Conservation (phyloP, 2,113 vertebrate genomes). For the Galeopterus variegatus region DNA sequence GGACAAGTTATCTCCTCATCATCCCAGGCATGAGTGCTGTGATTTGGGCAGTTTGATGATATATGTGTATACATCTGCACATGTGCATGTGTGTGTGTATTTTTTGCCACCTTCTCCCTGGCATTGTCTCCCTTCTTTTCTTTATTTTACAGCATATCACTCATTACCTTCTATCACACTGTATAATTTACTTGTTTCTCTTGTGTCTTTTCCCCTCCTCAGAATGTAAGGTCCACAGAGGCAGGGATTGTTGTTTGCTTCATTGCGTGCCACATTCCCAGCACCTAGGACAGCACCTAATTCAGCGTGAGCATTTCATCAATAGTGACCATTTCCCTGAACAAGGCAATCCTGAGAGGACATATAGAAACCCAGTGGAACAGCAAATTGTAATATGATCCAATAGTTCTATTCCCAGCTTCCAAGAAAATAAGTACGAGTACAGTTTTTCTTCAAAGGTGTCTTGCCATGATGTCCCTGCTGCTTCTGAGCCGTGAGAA, state of each 20-base stretch:
- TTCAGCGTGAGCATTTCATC: neutral
- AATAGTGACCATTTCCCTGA: neutral
- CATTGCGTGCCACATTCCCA: neutral
- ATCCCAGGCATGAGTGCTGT: neutral
- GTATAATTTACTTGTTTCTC: neutral
- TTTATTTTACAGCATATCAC: neutral
- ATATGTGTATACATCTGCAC: fast-evolving
- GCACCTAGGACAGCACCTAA: neutral
- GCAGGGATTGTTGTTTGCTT: neutral
- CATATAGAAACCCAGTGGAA: neutral
- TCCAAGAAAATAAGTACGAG: neutral
- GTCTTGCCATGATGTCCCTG: neutral
- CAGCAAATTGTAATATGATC: neutral
- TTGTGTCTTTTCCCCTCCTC: neutral
- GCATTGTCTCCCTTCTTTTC: neutral
- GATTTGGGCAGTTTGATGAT: neutral
- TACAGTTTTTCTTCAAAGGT: conserved; percentile 25
- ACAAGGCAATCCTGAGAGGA: neutral
- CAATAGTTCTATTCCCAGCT: neutral
- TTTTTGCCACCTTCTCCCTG: neutral
- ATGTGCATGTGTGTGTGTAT: fast-evolving
- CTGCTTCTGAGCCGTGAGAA: neutral
- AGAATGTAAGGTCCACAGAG: neutral
- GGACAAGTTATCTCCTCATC: neutral
- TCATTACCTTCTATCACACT: neutral